Evolutionary conservation across 2,113 vertebrate species (phyloP).

Genomic region (Turnix velox): DNA sequence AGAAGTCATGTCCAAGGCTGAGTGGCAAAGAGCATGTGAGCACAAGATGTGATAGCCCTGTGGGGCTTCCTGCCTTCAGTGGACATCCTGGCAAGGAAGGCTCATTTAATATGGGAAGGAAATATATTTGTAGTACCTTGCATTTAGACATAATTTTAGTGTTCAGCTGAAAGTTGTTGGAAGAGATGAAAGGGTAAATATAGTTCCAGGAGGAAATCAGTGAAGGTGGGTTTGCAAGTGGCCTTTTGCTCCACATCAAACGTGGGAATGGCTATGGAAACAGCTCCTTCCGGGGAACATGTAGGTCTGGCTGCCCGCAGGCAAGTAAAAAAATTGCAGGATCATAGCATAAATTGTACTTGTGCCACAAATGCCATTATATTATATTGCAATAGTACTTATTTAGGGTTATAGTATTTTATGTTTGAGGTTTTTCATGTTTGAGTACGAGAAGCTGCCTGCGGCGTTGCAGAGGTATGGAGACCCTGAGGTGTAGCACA

Average conservation of each 20-base stretch:
- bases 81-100: background rate
- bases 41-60: background rate
- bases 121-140: background rate
- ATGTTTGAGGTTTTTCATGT: background rate
- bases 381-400: background rate
- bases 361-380: background rate
- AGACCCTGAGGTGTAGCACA: background rate
- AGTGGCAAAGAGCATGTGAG: fast-evolving
- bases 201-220: background rate
- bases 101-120: background rate
- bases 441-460: background rate
- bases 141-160: background rate
- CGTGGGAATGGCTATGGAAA: background rate
- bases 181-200: background rate
- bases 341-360: background rate
- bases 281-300: background rate
- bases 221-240: background rate
- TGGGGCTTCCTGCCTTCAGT: background rate
- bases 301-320: background rate
- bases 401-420: background rate
- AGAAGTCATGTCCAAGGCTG: background rate
- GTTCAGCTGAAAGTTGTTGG: background rate
- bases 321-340: background rate
- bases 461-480: background rate
- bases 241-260: background rate